phyloP scores from a whole-genome alignment of 1,140 invertebrate genomes.

The Drosophila melanogaster region Release_6_plus_ISO1_MT NT_037436.4:7639501-7640000 shows the following conservation, averaged over 20 bases:
- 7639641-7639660: slow-evolving; percentile 57
- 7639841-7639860: slow-evolving; percentile 26
- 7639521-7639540: slow-evolving; percentile 38
- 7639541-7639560: slow-evolving; percentile 71
- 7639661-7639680: neutral
- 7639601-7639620: slow-evolving; percentile 23
- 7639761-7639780: slow-evolving; percentile 70
- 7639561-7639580: slow-evolving; percentile 66
- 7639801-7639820: slow-evolving; percentile 10
- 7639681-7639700: slow-evolving; percentile 21
- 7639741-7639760: slow-evolving; percentile 75
- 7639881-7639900: slow-evolving; percentile 85
- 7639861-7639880: slow-evolving; percentile 1
- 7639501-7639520: slow-evolving; percentile 29
- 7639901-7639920: slow-evolving; percentile 88
- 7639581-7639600: neutral
- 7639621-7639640: neutral
- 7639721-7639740: slow-evolving; percentile 54
- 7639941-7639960: slow-evolving; percentile 86
- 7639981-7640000: too few relatives aligned
- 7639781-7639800: slow-evolving; percentile 66
- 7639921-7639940: slow-evolving; percentile 85
- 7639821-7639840: slow-evolving; percentile 5
- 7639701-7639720: neutral
- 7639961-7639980: slow-evolving; percentile 32